These are phyloP conservation scores for Tragopan temminckii DNA, from an alignment of 2,797 vertebrate genomes.

Conservation along the genomic window DNA sequence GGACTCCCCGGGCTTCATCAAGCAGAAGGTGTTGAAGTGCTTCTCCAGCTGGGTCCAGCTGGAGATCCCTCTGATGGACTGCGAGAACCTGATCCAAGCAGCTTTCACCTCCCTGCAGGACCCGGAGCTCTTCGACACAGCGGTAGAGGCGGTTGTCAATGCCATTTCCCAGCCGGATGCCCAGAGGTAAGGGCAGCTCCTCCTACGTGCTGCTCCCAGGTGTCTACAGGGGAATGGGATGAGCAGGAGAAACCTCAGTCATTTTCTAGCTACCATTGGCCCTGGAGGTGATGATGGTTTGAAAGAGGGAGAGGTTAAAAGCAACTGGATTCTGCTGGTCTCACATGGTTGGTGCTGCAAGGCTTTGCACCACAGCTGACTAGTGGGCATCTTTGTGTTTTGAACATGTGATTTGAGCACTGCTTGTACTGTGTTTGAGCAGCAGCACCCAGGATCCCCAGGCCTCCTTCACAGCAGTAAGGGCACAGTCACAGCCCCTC, in stretches of 20 bases:
- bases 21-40: constrained; percentile 96
- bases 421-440: not conserved
- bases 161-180: constrained; percentile 98
- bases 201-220: not conserved
- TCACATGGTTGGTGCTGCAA: not conserved
- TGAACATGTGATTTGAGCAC: not conserved
- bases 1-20: constrained; percentile 94
- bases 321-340: not conserved
- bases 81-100: constrained; percentile 94
- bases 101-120: constrained; percentile 93
- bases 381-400: not conserved
- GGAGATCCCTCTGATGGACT: constrained; percentile 94
- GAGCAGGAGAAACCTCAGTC: not conserved
- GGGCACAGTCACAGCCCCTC: not conserved
- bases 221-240: not conserved
- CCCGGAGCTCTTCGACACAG: constrained; percentile 97
- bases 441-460: not conserved
- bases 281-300: not conserved
- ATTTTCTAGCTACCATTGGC: rapidly evolving
- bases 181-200: constrained; percentile 89
- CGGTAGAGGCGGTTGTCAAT: constrained; percentile 97
- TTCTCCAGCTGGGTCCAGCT: constrained; percentile 98
- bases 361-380: not conserved
- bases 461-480: not conserved
- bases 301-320: not conserved